A percentile compares a stretch with the other conserved stretches of the same genome.
Conservation (phyloP, 2,113 vertebrate species). For the Malurus elegans region DNA sequence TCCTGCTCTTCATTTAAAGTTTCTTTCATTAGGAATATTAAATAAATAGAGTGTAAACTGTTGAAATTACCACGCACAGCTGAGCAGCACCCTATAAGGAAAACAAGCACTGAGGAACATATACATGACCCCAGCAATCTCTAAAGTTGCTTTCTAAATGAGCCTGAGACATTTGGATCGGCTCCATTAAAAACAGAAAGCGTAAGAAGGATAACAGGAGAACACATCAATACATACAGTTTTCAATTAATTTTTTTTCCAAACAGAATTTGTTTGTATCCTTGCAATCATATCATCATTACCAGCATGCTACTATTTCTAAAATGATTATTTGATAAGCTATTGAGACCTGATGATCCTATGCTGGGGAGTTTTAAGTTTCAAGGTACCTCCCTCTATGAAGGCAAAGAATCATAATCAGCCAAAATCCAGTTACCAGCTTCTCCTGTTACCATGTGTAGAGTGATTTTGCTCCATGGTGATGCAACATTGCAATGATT, state of each 20-base stretch:
- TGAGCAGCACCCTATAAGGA: not conserved
- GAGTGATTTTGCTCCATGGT: not conserved
- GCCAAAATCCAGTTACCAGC: not conserved
- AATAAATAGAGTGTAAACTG: constrained; percentile 47
- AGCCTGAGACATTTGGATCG: not conserved
- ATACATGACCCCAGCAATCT: not conserved
- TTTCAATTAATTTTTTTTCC: not conserved
- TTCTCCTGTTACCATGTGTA: not conserved
- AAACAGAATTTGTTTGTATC: not conserved
- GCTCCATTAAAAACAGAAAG: not conserved
- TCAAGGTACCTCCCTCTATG: not conserved
- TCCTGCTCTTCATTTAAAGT: constrained; percentile 40
- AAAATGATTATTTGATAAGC: not conserved
- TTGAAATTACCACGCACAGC: not conserved
- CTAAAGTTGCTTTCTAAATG: not conserved
- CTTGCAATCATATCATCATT: not conserved
- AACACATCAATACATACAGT: not conserved
- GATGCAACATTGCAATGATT: not conserved
- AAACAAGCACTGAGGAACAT: constrained; percentile 19
- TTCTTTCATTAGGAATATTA: constrained; percentile 53
- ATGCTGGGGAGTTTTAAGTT: not conserved
- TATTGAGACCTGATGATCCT: not conserved
- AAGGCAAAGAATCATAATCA: not conserved
- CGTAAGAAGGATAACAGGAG: not conserved
- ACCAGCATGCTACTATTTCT: not conserved